phyloP scores from a whole-genome alignment of 2,888 invertebrate genomes.

The Dryococelus australis region DNA sequence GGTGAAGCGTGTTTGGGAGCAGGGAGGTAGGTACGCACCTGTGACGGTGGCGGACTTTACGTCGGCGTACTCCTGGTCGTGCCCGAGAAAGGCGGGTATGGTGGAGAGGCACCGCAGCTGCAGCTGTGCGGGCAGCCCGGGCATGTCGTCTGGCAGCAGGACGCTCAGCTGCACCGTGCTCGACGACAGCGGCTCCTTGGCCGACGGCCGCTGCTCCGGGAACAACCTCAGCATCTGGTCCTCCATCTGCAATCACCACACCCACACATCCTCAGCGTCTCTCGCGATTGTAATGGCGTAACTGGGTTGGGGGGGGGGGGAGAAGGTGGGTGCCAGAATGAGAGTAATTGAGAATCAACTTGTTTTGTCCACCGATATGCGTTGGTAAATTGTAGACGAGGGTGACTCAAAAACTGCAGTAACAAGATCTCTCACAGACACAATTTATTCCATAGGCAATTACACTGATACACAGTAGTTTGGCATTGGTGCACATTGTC shows the following conservation, averaged over 20 bases:
- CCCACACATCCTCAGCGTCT: not conserved
- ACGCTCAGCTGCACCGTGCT: constrained; percentile 67
- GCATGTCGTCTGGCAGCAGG: constrained; percentile 71
- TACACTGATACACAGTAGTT: too few species aligned
- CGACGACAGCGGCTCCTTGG: constrained; percentile 20
- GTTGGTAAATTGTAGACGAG: too few species aligned
- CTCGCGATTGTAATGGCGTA: too few species aligned
- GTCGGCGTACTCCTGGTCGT: constrained; percentile 73
- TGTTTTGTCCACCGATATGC: too few species aligned
- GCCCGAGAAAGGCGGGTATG: constrained; percentile 75
- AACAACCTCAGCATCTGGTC: constrained; percentile 23
- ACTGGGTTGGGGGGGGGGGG: too few species aligned
- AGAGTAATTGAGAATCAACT: too few species aligned
- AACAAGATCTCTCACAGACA: too few species aligned
- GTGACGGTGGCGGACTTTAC: constrained; percentile 74
- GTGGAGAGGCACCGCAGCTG: constrained; percentile 80
- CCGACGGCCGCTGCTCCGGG: not conserved
- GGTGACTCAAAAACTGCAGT: too few species aligned
- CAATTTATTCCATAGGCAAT: too few species aligned
- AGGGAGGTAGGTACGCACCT: constrained; percentile 59
- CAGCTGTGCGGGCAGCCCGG: constrained; percentile 73
- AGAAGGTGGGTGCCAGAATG: too few species aligned
- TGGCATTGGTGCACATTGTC: too few species aligned
- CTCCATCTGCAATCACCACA: not conserved
- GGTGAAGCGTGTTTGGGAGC: too few species aligned